A percentile compares a stretch with the other conserved stretches of the same genome.
Evolutionary conservation across 1,140 invertebrate genomes (phyloP).

Genomic region (Aphelenchoides fujianensis): DNA sequence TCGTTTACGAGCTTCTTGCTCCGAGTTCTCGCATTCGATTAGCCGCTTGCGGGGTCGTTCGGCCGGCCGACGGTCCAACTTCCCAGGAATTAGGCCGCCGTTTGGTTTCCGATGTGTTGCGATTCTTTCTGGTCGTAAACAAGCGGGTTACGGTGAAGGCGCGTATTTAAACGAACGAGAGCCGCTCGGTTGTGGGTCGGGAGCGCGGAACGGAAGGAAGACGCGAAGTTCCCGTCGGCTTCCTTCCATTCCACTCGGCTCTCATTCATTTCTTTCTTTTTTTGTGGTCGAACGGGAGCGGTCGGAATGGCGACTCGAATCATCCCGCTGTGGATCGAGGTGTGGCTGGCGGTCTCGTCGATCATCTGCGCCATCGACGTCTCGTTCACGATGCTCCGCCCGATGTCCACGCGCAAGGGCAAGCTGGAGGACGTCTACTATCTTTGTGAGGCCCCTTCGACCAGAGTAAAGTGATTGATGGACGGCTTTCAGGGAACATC

Average conservation of each 20-base stretch:
- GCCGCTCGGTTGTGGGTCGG: too few species aligned
- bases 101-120: too few species aligned
- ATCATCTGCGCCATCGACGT: constrained; percentile 55
- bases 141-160: too few species aligned
- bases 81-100: too few species aligned
- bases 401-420: constrained; percentile 44
- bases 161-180: too few species aligned
- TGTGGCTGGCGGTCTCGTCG: constrained; percentile 47
- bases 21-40: neutral
- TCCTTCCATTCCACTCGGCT: neutral
- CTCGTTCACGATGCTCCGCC: constrained; percentile 54
- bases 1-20: neutral
- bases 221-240: neutral
- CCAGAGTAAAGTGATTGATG: constrained; percentile 20
- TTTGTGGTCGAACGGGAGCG: neutral
- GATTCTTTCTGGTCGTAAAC: too few species aligned
- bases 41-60: too few species aligned
- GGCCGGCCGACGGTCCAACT: too few species aligned
- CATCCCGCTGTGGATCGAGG: constrained; percentile 47
- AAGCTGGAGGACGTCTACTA: constrained; percentile 41
- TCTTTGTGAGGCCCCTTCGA: constrained; percentile 52
- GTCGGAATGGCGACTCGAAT: neutral
- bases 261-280: neutral
- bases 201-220: too few species aligned
- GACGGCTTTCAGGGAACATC: constrained; percentile 55